Evolutionary conservation across 2,888 invertebrate species (phyloP).

Genomic region (Drosophila anomelani): DNA sequence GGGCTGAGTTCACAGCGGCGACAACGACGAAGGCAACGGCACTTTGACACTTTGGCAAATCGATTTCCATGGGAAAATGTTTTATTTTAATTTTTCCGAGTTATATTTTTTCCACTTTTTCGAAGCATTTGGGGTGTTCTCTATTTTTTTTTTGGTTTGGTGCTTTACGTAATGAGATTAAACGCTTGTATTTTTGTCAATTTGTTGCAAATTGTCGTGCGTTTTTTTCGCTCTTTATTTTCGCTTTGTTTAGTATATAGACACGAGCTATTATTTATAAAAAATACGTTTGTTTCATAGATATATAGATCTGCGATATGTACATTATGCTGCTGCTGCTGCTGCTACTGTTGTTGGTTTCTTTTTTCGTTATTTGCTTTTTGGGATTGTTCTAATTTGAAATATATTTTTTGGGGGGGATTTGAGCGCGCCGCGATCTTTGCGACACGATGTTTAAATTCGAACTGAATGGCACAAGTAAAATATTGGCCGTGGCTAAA

Average conservation of each 20-base stretch:
- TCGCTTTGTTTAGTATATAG: conserved; percentile 53
- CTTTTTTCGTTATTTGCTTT: conserved; percentile 27
- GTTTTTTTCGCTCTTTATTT: conserved; percentile 29
- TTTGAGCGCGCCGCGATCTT: conserved; percentile 50
- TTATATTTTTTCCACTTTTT: conserved; percentile 27
- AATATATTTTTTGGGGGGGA: conserved; percentile 28
- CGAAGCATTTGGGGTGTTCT: conserved; percentile 21
- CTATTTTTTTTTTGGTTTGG: conserved; percentile 27
- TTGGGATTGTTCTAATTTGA: conserved; percentile 29
- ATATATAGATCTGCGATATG: conserved; percentile 55
- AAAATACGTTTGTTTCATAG: conserved; percentile 45
- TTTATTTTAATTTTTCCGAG: conserved; percentile 2
- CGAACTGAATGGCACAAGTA: conserved; percentile 68
- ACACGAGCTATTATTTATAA: conserved; percentile 69
- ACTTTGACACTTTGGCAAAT: conserved; percentile 69
- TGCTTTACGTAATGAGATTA: conserved; percentile 76
- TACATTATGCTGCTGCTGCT: conserved; percentile 53
- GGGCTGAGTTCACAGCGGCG: conserved; percentile 51
- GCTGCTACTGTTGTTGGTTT: conserved; percentile 22
- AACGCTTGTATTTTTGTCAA: conserved; percentile 70
- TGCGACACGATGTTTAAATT: conserved; percentile 71
- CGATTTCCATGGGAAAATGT: conserved; percentile 38
- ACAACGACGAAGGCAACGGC: conserved; percentile 29
- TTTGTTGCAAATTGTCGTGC: conserved; percentile 73
- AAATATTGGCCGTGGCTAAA: conserved; percentile 62